Base-by-base conservation (phyloP, 2,888 invertebrate genomes). In the Cerastoderma edule region DNA sequence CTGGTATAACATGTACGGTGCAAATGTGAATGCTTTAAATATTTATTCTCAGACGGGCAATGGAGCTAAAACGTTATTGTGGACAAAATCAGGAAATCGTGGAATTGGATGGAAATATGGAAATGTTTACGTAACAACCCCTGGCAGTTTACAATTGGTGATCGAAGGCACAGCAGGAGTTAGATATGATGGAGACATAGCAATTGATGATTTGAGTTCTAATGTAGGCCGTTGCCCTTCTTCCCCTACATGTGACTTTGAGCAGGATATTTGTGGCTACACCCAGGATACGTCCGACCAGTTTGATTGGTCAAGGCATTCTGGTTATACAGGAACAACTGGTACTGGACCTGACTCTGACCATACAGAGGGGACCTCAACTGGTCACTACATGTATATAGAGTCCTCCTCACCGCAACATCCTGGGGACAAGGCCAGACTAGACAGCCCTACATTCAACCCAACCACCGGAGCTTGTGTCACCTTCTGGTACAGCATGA, bases 1-100 rank as follows among this genome's bases (percentile, higher is more conserved):
- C 80, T 90, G 90, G 90, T 92, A 91, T 81, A 89, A 89, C 79
- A 92, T 92, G 91, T 91, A 89, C 83, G 92, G 92, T 30, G 85
- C 89, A 33, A 78, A 87, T 73, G 87, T 91, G 27, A 90, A 89
- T 78, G 81, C 80, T 2, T 73, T 92, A 16, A 88, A 86, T 56
- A 71, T 92, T n/a, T 86, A 86, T 57, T 65, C 84, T 22, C 75
- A 77, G 57, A 74, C 73, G 32, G 70, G 80, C 27, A 33, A 66
- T 8, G 22, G 27, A n/a, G 22, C 66, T 70, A 48, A 78, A 39
- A 78, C 53, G 10, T 67, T 77, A 10, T n/a, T 82, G 0, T 90
- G 89, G 89, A 85, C 86, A 16, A 83, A 83, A 35, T 72, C 70
- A 35, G 91, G 91, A 13, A 85, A 88, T 64, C 85, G 87, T 72